Conservation (phyloP, 2,113 vertebrate species). For the Onychorhynchus coronatus region DNA sequence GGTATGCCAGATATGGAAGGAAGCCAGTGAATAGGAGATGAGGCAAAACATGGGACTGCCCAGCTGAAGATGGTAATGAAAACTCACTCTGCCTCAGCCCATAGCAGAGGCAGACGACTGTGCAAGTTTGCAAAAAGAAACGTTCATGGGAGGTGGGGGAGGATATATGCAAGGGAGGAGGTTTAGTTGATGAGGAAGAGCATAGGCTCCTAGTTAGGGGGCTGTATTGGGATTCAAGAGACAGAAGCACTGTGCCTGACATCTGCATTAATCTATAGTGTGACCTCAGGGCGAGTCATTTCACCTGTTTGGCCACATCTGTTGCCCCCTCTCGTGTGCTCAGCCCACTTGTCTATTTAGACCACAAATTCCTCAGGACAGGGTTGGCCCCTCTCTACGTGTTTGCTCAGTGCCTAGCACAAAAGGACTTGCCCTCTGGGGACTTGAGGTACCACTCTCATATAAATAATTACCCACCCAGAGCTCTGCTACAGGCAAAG, state of each 20-base stretch:
- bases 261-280: not conserved
- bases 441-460: not conserved
- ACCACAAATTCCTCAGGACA: not conserved
- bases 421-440: not conserved
- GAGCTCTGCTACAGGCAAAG: not conserved
- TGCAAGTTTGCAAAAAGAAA: not conserved
- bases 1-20: not conserved
- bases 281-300: not conserved
- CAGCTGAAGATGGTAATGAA: not conserved
- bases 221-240: not conserved
- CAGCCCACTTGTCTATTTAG: not conserved
- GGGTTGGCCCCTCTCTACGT: not conserved
- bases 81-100: not conserved
- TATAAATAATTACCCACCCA: not conserved
- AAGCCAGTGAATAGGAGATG: not conserved
- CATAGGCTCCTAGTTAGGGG: not conserved
- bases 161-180: not conserved
- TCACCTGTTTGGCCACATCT: not conserved
- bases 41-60: not conserved
- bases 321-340: not conserved
- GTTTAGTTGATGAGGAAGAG: not conserved
- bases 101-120: fast-evolving
- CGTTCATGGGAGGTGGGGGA: fast-evolving
- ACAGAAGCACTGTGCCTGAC: not conserved
- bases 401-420: not conserved